Evolutionary conservation across 2,797 vertebrate genomes (phyloP), one percentile per base, ranked within the genome.

Genomic region (Enteromius anoplus): DNA sequence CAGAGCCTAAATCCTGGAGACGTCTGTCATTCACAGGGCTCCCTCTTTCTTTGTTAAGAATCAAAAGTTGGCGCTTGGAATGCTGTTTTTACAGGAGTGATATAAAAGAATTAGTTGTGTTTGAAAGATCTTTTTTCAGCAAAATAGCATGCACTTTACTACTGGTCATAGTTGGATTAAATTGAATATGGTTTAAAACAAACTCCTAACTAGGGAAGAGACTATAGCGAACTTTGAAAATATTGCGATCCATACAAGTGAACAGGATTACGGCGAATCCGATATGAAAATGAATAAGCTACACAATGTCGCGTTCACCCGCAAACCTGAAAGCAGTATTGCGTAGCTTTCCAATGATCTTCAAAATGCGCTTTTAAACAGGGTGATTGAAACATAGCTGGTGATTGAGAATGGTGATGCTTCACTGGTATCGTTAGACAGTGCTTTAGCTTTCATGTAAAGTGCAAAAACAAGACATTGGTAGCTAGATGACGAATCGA

Each of bases 1-100:
- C 78, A 64, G 9, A 62, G 78, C 71, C 82, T 81, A 85, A 15
- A 80, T 45, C 60, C 77, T 78, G 7, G 73, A 65, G 76, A 82
- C 10, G 72, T 49, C 72, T 58, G 78, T 78, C 81, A 86, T 64
- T 85, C 71, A 72, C 37, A 32, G 12, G n/a, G n/a, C 8, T 5
- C 17, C 23, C 8, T 32, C 15, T 45, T 17, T 47, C 1, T 21
- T 15, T 47, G 51, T 64, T 15, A 49, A 3, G 32, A 32, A 29
- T n/a, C 23, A 37, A 2, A 71, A n/a, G 7, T 49, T 81, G 72
- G 4, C 72, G 55, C 75, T 37, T 64, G 11, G 21, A 66, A 66
- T 51, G 34, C 17, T 32, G 19, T 75, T 75, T 49, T 55, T 55
- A 53, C 5, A 14, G 49, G 29, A 73, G 21, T 42, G 5, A 42